Percentiles rank a stretch among this genome's conserved stretches.
Conservation (phyloP, 2,888 invertebrate genomes). For the Cheilosia impressa region DNA sequence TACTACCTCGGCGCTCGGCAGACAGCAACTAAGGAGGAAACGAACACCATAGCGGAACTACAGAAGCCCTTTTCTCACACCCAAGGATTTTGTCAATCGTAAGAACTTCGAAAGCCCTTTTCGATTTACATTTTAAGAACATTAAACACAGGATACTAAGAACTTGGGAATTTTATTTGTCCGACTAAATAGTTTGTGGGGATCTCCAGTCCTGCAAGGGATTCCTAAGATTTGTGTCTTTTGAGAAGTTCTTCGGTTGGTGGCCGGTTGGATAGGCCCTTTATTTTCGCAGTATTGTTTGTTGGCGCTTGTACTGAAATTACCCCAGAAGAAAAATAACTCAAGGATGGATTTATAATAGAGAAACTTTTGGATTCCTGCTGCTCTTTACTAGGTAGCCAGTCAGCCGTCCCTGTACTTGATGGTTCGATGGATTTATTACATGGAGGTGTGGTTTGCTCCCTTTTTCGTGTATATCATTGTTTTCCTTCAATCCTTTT, state of each 20-base stretch:
- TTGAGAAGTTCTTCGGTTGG: constrained; percentile 62
- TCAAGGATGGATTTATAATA: constrained; percentile 57
- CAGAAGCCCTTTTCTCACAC: constrained; percentile 57
- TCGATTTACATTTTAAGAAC: constrained; percentile 73
- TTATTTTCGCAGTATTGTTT: constrained; percentile 58
- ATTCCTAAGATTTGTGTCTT: constrained; percentile 64
- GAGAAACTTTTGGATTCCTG: constrained; percentile 51
- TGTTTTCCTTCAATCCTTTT: constrained; percentile 61
- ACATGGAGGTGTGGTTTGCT: constrained; percentile 49
- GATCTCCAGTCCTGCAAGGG: constrained; percentile 35
- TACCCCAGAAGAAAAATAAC: constrained; percentile 46
- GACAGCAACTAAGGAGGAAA: neutral
- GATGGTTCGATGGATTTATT: constrained; percentile 68
- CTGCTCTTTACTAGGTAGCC: constrained; percentile 13
- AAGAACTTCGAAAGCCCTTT: constrained; percentile 68
- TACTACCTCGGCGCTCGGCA: neutral
- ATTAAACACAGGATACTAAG: constrained; percentile 71
- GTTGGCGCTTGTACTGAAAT: constrained; percentile 62
- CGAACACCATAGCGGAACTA: constrained; percentile 42
- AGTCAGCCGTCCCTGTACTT: constrained; percentile 37
- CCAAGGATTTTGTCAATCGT: constrained; percentile 64
- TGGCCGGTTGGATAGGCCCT: constrained; percentile 59
- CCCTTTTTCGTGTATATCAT: constrained; percentile 24
- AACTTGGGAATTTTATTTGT: constrained; percentile 67
- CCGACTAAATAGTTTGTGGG: constrained; percentile 66